Conservation (phyloP, 2,888 invertebrate genomes). For the Andrena trimmerana region DNA sequence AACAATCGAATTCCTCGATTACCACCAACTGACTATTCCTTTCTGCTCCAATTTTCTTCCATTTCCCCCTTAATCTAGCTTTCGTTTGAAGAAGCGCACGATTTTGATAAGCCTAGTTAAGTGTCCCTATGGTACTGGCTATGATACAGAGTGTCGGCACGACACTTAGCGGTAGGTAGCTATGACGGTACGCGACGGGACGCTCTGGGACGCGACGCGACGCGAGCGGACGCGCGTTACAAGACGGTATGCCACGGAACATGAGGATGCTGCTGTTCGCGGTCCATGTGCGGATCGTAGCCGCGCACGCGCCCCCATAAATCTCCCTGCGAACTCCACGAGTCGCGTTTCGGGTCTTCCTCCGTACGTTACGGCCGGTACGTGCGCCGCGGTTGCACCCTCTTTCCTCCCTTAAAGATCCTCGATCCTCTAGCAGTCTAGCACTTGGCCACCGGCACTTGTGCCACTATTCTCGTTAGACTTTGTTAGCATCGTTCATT, state of each 20-base stretch:
- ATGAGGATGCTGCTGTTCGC: slow-evolving; percentile 32
- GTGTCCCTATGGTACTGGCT: too few species aligned
- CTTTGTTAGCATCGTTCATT: neutral
- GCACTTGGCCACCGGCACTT: too few species aligned
- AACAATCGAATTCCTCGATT: slow-evolving; percentile 14
- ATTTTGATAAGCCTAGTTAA: too few species aligned
- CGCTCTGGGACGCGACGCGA: neutral
- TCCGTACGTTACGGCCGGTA: slow-evolving; percentile 19
- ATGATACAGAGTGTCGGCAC: too few species aligned
- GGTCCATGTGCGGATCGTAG: slow-evolving; percentile 45
- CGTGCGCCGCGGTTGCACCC: neutral
- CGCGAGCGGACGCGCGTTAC: slow-evolving; percentile 21
- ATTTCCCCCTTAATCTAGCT: neutral
- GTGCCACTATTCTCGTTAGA: too few species aligned
- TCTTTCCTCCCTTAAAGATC: slow-evolving; percentile 1
- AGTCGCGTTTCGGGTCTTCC: slow-evolving; percentile 43
- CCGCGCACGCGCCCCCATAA: slow-evolving; percentile 71
- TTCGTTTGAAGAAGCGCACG: neutral
- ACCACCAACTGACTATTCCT: neutral
- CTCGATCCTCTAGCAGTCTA: neutral
- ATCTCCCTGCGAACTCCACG: slow-evolving; percentile 64
- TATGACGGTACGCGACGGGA: neutral
- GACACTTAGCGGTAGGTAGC: too few species aligned
- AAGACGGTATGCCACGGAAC: slow-evolving; percentile 23
- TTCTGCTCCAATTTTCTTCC: neutral